Percentiles rank a stretch among this genome's conserved stretches.
phyloP scores from a whole-genome alignment of 2,113 vertebrate species.

The Ranitomeya variabilis region DNA sequence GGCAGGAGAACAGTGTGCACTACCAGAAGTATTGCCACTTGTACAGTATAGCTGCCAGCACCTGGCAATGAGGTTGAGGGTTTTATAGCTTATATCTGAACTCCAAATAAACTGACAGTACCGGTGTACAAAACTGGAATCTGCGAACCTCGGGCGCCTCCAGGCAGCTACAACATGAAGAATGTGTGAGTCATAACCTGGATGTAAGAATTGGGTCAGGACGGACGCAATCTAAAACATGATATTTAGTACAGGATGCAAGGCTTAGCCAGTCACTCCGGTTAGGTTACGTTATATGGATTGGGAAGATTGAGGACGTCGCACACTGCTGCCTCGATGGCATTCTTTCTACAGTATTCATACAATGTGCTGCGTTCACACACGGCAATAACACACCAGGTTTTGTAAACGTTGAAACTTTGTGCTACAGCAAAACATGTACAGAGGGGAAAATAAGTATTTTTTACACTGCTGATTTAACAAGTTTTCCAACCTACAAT shows the following conservation, averaged over 20 bases:
- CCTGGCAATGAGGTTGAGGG: not conserved
- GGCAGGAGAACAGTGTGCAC: not conserved
- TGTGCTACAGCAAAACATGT: too few relatives aligned
- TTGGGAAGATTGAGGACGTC: too few relatives aligned
- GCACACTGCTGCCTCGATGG: too few relatives aligned
- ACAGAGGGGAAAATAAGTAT: too few relatives aligned
- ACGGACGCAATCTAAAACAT: not conserved
- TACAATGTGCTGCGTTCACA: not conserved
- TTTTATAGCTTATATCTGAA: conserved; percentile 8
- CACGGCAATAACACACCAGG: not conserved
- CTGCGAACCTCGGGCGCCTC: not conserved
- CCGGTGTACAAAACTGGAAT: not conserved
- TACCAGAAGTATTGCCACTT: not conserved
- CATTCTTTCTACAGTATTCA: too few relatives aligned
- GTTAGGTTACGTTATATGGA: not conserved
- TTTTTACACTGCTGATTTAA: too few relatives aligned
- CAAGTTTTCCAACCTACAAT: too few relatives aligned
- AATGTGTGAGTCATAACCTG: not conserved
- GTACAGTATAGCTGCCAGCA: not conserved
- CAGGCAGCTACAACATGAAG: not conserved
- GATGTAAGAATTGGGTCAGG: not conserved
- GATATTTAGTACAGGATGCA: not conserved
- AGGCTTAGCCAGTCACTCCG: not conserved
- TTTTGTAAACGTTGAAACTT: too few relatives aligned
- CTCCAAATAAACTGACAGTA: not conserved